Conservation (phyloP, 1,140 invertebrate species). For the Drosophila pachea region DNA sequence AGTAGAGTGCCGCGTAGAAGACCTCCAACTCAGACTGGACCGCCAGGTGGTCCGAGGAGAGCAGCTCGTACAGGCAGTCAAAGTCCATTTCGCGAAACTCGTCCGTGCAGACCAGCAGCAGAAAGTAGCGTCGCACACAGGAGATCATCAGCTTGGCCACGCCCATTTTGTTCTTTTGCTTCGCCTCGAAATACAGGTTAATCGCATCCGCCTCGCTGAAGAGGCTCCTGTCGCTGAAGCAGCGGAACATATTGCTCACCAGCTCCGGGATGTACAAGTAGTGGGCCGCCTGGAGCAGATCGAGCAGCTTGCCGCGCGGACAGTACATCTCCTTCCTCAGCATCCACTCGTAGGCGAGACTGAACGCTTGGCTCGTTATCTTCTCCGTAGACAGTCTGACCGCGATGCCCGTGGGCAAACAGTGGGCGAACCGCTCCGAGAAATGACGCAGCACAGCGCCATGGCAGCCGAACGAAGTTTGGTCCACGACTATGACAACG, state of each 20-base stretch:
- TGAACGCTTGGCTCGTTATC: background rate
- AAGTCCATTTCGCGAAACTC: conserved; percentile 1
- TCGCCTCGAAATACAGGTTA: background rate
- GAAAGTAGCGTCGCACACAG: background rate
- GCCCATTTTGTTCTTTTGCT: background rate
- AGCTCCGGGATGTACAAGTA: background rate
- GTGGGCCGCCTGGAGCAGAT: conserved; percentile 1
- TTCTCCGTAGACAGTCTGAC: background rate
- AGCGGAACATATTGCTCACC: background rate
- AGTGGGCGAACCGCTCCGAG: background rate
- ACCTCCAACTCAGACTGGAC: conserved; percentile 30
- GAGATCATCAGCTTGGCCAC: conserved; percentile 5
- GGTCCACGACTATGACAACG: background rate
- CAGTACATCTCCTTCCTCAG: background rate
- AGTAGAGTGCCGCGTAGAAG: conserved; percentile 11
- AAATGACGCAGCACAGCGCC: background rate
- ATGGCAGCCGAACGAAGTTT: background rate
- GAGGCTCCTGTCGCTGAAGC: background rate
- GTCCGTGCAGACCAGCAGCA: background rate
- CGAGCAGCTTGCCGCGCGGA: background rate
- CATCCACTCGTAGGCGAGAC: conserved; percentile 1
- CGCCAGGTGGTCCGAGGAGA: background rate
- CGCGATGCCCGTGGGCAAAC: background rate
- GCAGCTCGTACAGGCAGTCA: background rate
- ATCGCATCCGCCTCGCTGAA: background rate